phyloP scores from a whole-genome alignment of 1,140 invertebrate genomes.

The Trissolcus basalis region DNA sequence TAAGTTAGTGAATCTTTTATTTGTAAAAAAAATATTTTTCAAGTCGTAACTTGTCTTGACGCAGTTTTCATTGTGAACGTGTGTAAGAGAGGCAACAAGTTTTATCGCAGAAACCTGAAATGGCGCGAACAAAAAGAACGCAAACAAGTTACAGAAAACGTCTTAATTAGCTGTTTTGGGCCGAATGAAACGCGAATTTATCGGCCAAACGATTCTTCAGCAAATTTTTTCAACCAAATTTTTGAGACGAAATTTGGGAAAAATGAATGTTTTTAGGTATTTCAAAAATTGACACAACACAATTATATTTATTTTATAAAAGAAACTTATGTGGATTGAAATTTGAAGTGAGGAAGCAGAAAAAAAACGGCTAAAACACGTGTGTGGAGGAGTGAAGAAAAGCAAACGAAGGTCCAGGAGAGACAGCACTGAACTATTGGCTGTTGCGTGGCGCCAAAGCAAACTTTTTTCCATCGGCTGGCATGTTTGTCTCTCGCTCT shows the following conservation, averaged over 20 bases:
- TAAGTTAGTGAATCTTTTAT: no score
- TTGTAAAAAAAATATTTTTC: conserved; percentile 9
- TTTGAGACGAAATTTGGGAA: background rate
- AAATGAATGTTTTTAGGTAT: no score
- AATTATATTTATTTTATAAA: no score
- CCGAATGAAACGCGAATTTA: conserved; percentile 39
- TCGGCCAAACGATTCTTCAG: background rate
- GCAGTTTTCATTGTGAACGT: conserved; percentile 19
- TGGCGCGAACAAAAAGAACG: conserved; percentile 31
- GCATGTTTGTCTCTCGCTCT: conserved; percentile 12
- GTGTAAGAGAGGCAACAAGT: conserved; percentile 18
- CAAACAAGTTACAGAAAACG: conserved; percentile 48
- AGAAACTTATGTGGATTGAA: no score
- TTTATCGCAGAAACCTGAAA: conserved; percentile 43
- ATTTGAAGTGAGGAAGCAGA: conserved; percentile 8
- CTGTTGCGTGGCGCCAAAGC: conserved; percentile 43
- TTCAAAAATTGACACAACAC: no score
- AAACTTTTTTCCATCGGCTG: conserved; percentile 37
- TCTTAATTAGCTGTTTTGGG: conserved; percentile 55
- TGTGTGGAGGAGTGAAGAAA: conserved; percentile 23
- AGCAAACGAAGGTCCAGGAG: conserved; percentile 13
- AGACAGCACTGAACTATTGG: conserved; percentile 37
- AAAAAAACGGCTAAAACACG: conserved; percentile 18
- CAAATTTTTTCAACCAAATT: background rate
- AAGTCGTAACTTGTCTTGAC: conserved; percentile 26